Base-by-base conservation (phyloP, 2,113 vertebrate genomes). In the Anoplopoma fimbria region DNA sequence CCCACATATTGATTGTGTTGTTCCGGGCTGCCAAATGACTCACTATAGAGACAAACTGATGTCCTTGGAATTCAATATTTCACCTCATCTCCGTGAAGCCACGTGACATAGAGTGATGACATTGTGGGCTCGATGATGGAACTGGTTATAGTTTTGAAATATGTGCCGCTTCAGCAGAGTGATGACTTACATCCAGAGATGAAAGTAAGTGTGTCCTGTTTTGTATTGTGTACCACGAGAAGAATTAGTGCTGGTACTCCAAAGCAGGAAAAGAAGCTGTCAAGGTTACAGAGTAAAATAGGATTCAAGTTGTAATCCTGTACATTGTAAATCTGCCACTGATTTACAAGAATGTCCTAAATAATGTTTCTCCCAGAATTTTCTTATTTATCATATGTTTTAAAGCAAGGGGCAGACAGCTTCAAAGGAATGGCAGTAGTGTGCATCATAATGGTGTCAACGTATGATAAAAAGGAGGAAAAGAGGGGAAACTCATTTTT, bases 221-320 rank as follows among this genome's bases (percentile, higher is more conserved):
- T 79, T 79, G 57, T 85, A 78, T 87, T 90, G 82, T 85, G 77
- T 49, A 63, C 68, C 79, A 62, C 14, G 5, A 68, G 45, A 79
- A 84, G 84, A 91, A 89, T 88, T 88, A 84, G 80, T 84, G 82
- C 69, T 61, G 65, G 62, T 69, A 57, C 75, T 78, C 70, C 79
- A 84, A 81, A 89, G 83, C 65, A 75, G 85, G 71, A 33, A 83
- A 78, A 79, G 86, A 89, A 83, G 84, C 87, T 89, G 84, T 85
- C 83, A 90, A 89, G 88, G 88, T 89, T 84, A 89, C 58, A 81
- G 75, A 87, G 77, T 83, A 81, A 85, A 90, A 91, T 84, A 86
- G 83, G 88, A 90, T 88, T 90, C 71, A 75, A 78, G 79, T 78
- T 83, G 80, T 86, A 87, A 88, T 91, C 86, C 86, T 77, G 33